Evolutionary conservation across 2,888 invertebrate species (phyloP).

Genomic region (Scaptodrosophila latifasciaeformis): DNA sequence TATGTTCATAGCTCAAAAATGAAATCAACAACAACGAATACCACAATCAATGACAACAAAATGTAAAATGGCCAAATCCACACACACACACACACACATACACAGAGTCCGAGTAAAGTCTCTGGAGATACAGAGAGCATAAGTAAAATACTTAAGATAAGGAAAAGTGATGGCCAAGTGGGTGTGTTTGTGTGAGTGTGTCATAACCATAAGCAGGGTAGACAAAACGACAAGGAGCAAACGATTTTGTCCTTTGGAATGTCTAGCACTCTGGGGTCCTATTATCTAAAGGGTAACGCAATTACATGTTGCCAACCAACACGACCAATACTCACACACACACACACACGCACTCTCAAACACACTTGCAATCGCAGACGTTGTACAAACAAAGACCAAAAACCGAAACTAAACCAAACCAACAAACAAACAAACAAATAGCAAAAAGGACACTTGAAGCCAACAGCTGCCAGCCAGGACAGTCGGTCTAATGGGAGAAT

Average conservation of each 20-base stretch:
- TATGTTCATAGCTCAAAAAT: conserved; percentile 9
- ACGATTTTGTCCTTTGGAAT: conserved; percentile 26
- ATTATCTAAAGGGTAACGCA: conserved; percentile 69
- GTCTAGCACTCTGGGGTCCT: conserved; percentile 62
- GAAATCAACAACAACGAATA: conserved; percentile 9
- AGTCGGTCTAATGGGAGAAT: no score
- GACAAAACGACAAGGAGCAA: conserved; percentile 13
- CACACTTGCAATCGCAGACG: conserved; percentile 8
- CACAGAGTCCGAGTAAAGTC: conserved; percentile 29
- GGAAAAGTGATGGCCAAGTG: conserved; percentile 55
- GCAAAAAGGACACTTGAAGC: conserved; percentile 38
- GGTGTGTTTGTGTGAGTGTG: conserved; percentile 22
- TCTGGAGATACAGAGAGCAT: conserved; percentile 41
- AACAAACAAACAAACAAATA: conserved; percentile 23
- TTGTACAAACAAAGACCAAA: conserved; percentile 52
- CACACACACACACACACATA: conserved; percentile 30
- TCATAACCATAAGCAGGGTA: conserved; percentile 41
- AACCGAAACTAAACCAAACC: background rate
- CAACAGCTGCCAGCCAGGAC: conserved; percentile 36
- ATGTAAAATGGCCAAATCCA: conserved; percentile 50
- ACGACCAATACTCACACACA: conserved; percentile 2
- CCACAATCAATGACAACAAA: conserved; percentile 14
- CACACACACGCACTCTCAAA: background rate
- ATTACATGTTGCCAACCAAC: conserved; percentile 46
- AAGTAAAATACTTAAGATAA: conserved; percentile 67